Evolutionary conservation across 2,113 vertebrate species (phyloP), one percentile per base, ranked within the genome.

Genomic region (Mus pahari): DNA sequence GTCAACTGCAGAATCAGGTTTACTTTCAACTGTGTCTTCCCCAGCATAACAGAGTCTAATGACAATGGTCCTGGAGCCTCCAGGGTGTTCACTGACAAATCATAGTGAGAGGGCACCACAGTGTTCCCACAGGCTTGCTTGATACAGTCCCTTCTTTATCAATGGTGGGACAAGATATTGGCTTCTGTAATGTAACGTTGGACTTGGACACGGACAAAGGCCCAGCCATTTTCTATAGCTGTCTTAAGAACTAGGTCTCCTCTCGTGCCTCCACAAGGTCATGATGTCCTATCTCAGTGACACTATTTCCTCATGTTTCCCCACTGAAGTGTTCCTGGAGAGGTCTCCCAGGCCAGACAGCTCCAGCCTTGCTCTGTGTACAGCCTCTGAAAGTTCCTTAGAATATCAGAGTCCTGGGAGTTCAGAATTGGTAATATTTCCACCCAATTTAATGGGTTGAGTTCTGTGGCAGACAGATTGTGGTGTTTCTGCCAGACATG

Each of bases 371-470:
- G 48, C 36, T 42, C 75, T 68, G 17, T 58, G n/a, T 55, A 33
- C 26, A 31, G 24, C 60, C 87, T 89, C 53, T 5, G 26, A 60
- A 91, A 89, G 55, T 89, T 94, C 64, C 64, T 81, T 50, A 31
- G 77, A 53, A 26, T 60, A 70, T 12, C 20, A 19, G 84, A 70
- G 84, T 81, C 87, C 3, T 81, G 31, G 28, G 74, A 89, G 64
- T 75, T 86, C 55, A 64, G 90, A 87, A 55, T 94, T 91, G 55
- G 77, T 70, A 79, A 94, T 87, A 90, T 91, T 97, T 96, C 82
- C 84, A 96, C 89, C 79, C 74, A 93, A 78, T 96, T 96, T 87
- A 96, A 96, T 0, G 24, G 78, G 71, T 84, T 92, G 93, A 95
- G n/a, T 93, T 74, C 62, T 83, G 86, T 79, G 94, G 93, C 84